Evolutionary conservation across 2,797 vertebrate species (phyloP), one percentile per base, ranked within the genome.

Genomic region (Numenius phaeopus): DNA sequence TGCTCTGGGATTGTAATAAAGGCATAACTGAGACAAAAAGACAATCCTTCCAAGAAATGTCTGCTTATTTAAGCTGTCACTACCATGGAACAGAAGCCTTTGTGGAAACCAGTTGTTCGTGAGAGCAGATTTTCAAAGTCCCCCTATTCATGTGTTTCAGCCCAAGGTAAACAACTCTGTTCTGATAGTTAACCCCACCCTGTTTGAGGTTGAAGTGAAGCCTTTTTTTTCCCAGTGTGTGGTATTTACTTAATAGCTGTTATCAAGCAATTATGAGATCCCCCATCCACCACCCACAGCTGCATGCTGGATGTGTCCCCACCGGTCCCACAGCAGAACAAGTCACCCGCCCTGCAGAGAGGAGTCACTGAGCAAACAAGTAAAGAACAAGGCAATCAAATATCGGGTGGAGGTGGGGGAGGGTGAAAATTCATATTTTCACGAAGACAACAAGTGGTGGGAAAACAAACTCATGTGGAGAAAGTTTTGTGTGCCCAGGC

Each of bases 131-230:
- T 89, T 94, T 91, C 85, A 44, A 91, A 93, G 90, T 71, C 44
- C 87, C 75, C 54, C 32, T 67, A 7, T 89, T 82, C 59, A 40
- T 39, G 50, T 0, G 0, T 55, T 82, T 76, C 80, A 95, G 59
- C 86, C 91, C 90, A 95, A 92, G 90, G 86, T 96, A 97, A 97
- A 96, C 93, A 94, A 13, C 57, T 47, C 64, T 61, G 55, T 69
- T 93, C 86, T 92, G 80, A 59, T 87, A 80, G 93, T 84, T 92
- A 92, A 89, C 91, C 85, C 91, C 82, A 66, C 95, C 90, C 95
- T 84, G 73, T 37, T 76, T 90, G 95, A 96, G 83, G 70, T 26
- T 89, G 88, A 73, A 92, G 67, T 23, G 50, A 96, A 94, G 83
- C 70, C 24, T 49, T 83, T 90, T 44, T 90, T 93, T 87, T 81